These are phyloP conservation scores for Serinus canaria DNA, from an alignment of 2,113 vertebrate genomes.

Conservation along the genomic window DNA sequence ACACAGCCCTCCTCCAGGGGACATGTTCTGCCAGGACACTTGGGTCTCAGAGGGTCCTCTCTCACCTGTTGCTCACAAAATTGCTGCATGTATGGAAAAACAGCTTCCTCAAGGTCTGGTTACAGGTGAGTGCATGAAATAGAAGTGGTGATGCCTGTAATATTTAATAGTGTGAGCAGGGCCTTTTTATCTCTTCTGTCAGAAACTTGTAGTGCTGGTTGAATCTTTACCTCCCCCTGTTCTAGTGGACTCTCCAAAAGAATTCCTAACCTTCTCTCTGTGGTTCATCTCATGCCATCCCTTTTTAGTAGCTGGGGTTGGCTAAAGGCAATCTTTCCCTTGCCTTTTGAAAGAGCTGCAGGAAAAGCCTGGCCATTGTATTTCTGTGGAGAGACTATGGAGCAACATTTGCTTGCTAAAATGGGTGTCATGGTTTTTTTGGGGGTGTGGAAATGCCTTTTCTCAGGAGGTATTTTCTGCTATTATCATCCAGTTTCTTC, in stretches of 20 bases:
- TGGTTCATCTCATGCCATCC: not conserved
- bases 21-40: not conserved
- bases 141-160: not conserved
- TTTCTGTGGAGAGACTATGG: not conserved
- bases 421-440: not conserved
- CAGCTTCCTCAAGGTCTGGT: not conserved
- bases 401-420: not conserved
- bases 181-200: not conserved
- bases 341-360: not conserved
- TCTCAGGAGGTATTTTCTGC: not conserved
- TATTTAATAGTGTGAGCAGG: not conserved
- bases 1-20: not conserved
- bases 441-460: not conserved
- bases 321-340: not conserved
- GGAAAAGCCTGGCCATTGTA: not conserved
- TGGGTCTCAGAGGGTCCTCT: not conserved
- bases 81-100: not conserved
- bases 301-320: not conserved
- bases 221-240: not conserved
- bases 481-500: not conserved
- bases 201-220: not conserved
- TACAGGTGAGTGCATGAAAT: not conserved
- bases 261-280: not conserved
- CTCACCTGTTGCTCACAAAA: not conserved
- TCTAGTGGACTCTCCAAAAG: not conserved